phyloP scores from a whole-genome alignment of 2,888 invertebrate genomes.

The Sesamia inferens region DNA sequence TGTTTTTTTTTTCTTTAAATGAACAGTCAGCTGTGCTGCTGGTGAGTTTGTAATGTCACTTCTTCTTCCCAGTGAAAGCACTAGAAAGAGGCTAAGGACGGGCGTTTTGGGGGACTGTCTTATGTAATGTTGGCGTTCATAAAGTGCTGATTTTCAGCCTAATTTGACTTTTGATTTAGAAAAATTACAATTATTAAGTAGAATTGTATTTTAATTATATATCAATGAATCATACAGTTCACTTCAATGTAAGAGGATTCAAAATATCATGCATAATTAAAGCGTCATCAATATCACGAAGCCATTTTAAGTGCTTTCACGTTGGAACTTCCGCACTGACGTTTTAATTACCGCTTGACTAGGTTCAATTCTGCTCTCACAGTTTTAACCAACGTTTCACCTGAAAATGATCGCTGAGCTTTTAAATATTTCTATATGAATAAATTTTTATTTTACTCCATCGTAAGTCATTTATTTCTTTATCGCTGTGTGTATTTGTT shows the following conservation, averaged over 20 bases:
- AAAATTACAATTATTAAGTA: background rate
- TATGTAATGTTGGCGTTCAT: too few species aligned
- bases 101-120: too few species aligned
- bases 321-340: slow-evolving; percentile 13
- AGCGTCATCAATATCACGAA: background rate
- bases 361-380: background rate
- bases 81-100: too few species aligned
- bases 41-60: too few species aligned
- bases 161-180: too few species aligned
- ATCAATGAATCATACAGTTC: background rate
- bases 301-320: background rate
- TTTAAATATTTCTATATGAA: slow-evolving; percentile 18
- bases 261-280: background rate
- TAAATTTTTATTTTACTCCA: slow-evolving; percentile 16
- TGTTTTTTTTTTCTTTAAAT: too few species aligned
- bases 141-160: too few species aligned
- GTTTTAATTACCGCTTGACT: slow-evolving; percentile 3
- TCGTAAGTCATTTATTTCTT: slow-evolving; percentile 9
- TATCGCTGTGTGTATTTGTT: slow-evolving; percentile 15
- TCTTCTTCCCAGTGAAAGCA: too few species aligned
- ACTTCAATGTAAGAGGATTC: background rate
- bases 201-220: background rate
- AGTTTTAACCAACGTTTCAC: slow-evolving; percentile 6
- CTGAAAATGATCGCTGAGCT: slow-evolving; percentile 17
- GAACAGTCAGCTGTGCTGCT: too few species aligned